Evolutionary conservation across 2,797 vertebrate genomes (phyloP), one percentile per base, ranked within the genome.

Genomic region (Hemibagrus guttatus): DNA sequence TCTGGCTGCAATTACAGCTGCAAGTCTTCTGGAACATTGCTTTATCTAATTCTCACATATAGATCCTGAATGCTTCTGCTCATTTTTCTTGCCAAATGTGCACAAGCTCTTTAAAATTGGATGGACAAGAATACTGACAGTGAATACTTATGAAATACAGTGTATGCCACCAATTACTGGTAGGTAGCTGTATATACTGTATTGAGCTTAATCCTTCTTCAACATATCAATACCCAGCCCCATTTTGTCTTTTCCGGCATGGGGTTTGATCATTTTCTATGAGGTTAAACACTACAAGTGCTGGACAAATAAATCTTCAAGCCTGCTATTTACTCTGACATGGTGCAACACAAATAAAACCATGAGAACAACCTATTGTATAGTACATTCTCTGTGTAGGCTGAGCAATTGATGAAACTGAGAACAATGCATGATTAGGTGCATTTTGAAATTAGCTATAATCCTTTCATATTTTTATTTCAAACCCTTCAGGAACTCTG

Each of bases 51-150:
- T 59, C 39, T 31, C 56, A 80, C 28, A 23, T 35, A 79, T 39
- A 31, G 76, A 59, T 80, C 35, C 76, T 59, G 19, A 39, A 8
- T 61, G 39, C 23, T 35, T 35, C 76, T 59, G 54, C 31, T 23
- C 56, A 42, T 61, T 42, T 63, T 26, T 61, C 58, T 80, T 80
- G 78, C 21, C 58, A 80, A 80, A 59, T 23, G 35, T 80, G 35
- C n/a, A 42, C 23, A 80, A 42, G 35, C 58, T 42, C 35, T 80
- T 56, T 61, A 5, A 80, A 6, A 7, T 42, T 39, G 21, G 21
- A 78, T 35, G 75, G 54, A 58, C 75, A 56, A 74, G 75, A 39
- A 42, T 80, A 46, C 58, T 17, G 9, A 26, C 12, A 13, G 13
- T 61, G 21, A 61, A 80, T 46, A 80, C 56, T 46, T 61, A 80